phyloP scores from a whole-genome alignment of 1,140 invertebrate genomes.

The Bombus affinis region DNA sequence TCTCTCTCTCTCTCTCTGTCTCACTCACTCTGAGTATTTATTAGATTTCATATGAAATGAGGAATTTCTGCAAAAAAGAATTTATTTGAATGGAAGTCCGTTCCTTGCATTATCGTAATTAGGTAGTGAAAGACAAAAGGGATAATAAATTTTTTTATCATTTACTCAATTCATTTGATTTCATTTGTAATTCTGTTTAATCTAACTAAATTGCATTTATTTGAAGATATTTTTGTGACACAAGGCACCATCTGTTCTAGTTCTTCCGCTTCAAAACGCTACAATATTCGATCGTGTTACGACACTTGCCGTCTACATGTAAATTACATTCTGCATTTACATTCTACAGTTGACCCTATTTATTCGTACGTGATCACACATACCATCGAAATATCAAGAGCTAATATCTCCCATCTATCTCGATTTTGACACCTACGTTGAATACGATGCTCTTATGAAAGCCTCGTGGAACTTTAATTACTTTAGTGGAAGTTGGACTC shows the following conservation, averaged over 20 bases:
- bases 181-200: background rate
- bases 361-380: background rate
- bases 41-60: background rate
- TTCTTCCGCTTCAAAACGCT: background rate
- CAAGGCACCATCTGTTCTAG: too few species aligned
- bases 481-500: background rate
- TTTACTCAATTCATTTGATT: background rate
- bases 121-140: background rate
- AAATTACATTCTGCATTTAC: background rate
- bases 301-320: background rate
- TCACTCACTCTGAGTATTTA: background rate
- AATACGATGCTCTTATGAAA: background rate
- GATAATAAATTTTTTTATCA: background rate
- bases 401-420: conserved; percentile 21
- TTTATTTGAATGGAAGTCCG: background rate
- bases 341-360: background rate
- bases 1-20: background rate
- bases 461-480: conserved; percentile 4
- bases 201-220: background rate
- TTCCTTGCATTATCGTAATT: background rate
- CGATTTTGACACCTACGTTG: conserved; percentile 2
- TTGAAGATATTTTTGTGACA: background rate
- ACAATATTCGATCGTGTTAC: background rate
- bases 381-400: background rate
- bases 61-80: background rate